Percentiles rank a stretch among this genome's conserved stretches.
Conservation (phyloP, 37 sponge, comb jelly and placozoan species). For the Lycopodina hypogea region DNA sequence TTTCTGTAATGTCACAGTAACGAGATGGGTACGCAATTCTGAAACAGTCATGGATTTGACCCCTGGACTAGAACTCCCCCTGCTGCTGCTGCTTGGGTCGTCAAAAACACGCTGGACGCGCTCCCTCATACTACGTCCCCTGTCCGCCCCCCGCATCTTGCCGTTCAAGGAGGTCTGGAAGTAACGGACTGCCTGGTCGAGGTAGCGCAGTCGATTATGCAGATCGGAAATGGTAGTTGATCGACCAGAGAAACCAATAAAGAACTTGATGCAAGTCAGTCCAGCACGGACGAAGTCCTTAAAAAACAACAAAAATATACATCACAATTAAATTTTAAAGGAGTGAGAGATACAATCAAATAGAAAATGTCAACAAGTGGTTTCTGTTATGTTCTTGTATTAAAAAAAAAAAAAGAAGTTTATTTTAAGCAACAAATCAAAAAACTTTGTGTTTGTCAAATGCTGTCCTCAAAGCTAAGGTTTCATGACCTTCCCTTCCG, state of each 20-base stretch:
- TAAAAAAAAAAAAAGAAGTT: neutral
- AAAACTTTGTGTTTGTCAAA: too few species aligned
- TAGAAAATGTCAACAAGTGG: too few species aligned
- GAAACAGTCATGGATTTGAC: conserved; percentile 31
- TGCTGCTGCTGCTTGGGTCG: neutral
- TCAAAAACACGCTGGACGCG: neutral
- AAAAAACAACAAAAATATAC: neutral
- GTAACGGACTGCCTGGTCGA: conserved; percentile 61
- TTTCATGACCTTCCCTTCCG: too few species aligned
- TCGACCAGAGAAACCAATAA: conserved; percentile 64
- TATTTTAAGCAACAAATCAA: neutral
- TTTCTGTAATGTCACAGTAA: conserved; percentile 59
- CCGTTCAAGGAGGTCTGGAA: conserved; percentile 29
- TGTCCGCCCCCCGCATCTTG: neutral
- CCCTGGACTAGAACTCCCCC: neutral
- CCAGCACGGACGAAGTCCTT: conserved; percentile 83
- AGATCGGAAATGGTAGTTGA: conserved; percentile 59
- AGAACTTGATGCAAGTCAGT: conserved; percentile 90
- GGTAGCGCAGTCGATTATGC: conserved; percentile 38
- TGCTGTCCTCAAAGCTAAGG: too few species aligned
- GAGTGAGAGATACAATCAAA: neutral
- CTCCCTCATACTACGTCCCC: conserved; percentile 6
- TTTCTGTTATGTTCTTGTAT: too few species aligned
- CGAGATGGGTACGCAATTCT: conserved; percentile 47
- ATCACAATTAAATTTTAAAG: neutral